Percentiles rank a stretch among this genome's conserved stretches.
phyloP scores from a whole-genome alignment of 2,113 vertebrate species.

The Prunella himalayana region DNA sequence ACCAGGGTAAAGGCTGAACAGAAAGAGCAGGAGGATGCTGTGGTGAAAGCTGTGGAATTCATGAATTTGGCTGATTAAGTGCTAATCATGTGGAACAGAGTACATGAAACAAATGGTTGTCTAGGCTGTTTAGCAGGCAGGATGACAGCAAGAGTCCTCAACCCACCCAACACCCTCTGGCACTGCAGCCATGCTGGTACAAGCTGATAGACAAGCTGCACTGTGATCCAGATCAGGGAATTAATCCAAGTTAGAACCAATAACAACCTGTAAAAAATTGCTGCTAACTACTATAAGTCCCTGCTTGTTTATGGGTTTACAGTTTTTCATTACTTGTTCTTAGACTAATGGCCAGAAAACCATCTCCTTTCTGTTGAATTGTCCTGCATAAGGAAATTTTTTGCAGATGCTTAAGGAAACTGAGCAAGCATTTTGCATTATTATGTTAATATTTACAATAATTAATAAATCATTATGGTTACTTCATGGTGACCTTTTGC shows the following conservation, averaged over 20 bases:
- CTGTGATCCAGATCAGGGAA: not conserved
- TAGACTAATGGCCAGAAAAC: not conserved
- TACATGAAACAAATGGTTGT: not conserved
- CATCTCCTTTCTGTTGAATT: not conserved
- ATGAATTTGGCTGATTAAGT: not conserved
- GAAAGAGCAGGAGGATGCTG: not conserved
- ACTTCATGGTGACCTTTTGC: not conserved
- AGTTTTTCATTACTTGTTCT: not conserved
- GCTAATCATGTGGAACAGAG: not conserved
- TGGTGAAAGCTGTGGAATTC: not conserved
- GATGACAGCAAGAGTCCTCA: not conserved
- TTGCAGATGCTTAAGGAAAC: not conserved
- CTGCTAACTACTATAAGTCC: not conserved
- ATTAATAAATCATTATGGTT: not conserved
- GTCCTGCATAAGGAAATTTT: not conserved
- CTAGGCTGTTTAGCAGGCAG: not conserved
- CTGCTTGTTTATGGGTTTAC: not conserved
- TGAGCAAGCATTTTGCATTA: not conserved
- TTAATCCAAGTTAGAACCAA: not conserved
- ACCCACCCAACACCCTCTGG: not conserved
- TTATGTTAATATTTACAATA: not conserved
- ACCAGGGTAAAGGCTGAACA: not conserved
- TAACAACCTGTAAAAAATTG: not conserved
- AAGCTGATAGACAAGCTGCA: not conserved
- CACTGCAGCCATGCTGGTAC: accelerated